Percentiles rank a stretch among this genome's conserved stretches.
These are phyloP conservation scores for Atlantisia rogersi DNA, from an alignment of 2,113 vertebrate species.

Conservation along the genomic window DNA sequence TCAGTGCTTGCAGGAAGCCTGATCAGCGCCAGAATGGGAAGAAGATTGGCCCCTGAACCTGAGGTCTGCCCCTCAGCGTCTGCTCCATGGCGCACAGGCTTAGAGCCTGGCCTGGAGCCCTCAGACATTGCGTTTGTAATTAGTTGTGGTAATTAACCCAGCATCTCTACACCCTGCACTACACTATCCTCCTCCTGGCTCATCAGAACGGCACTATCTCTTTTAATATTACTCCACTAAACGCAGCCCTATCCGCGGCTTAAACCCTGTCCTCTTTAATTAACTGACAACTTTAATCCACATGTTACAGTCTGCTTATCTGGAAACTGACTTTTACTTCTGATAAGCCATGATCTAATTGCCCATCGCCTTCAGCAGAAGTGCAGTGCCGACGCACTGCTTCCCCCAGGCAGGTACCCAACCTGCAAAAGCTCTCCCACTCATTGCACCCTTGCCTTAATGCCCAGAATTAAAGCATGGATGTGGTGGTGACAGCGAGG, in stretches of 20 bases:
- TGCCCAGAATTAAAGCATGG: not conserved
- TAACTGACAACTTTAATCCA: not conserved
- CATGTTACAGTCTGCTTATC: not conserved
- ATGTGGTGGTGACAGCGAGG: not conserved
- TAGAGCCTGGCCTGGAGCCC: not conserved
- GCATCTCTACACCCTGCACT: not conserved
- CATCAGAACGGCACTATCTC: not conserved
- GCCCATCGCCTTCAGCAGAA: not conserved
- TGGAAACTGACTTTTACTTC: not conserved
- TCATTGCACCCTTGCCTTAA: accelerated
- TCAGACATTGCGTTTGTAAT: not conserved
- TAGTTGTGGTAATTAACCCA: conserved; percentile 12
- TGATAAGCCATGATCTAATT: not conserved
- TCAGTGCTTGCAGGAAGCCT: not conserved
- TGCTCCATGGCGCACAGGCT: not conserved
- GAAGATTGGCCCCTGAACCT: not conserved
- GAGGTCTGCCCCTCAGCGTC: not conserved
- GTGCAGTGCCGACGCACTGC: accelerated
- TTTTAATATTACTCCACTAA: not conserved
- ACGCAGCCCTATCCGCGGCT: not conserved
- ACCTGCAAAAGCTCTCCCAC: not conserved
- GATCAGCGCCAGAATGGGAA: not conserved
- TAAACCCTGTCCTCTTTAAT: not conserved
- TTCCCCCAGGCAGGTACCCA: not conserved
- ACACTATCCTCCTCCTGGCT: accelerated